A percentile compares a stretch with the other conserved stretches of the same genome.
These are phyloP conservation scores for Nothocercus julius DNA, from an alignment of 2,113 vertebrate genomes.

Conservation along the genomic window DNA sequence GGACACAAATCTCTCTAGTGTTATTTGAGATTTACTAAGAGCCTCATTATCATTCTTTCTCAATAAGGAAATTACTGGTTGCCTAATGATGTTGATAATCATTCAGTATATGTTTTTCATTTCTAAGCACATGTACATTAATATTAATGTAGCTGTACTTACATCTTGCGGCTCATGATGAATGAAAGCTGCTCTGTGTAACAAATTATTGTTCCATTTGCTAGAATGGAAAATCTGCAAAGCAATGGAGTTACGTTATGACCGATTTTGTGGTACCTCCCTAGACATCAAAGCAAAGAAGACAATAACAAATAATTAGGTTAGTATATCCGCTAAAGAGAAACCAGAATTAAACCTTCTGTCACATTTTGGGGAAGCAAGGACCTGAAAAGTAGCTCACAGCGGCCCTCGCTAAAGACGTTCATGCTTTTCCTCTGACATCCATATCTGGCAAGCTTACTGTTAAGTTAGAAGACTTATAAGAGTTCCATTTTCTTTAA, in stretches of 20 bases:
- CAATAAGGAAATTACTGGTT: conserved; percentile 6
- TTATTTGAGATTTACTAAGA: background rate
- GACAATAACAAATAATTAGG: background rate
- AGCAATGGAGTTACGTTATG: background rate
- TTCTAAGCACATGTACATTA: background rate
- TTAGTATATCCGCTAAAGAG: background rate
- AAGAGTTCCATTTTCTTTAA: background rate
- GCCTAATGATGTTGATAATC: conserved; percentile 12
- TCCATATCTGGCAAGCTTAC: background rate
- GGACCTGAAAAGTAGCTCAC: accelerated
- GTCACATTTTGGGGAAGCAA: background rate
- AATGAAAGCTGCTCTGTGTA: background rate
- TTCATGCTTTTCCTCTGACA: background rate
- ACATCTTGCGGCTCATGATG: background rate
- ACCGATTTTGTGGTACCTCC: accelerated
- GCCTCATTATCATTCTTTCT: background rate
- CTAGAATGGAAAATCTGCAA: background rate
- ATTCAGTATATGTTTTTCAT: conserved; percentile 1
- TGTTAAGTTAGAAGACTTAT: background rate
- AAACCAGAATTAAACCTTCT: background rate
- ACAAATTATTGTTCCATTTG: background rate
- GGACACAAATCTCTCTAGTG: background rate
- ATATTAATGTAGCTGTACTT: conserved; percentile 12
- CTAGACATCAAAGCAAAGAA: background rate
- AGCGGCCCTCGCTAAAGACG: background rate